A percentile compares a stretch with the other conserved stretches of the same genome.
Evolutionary conservation across 1,140 invertebrate species (phyloP).

Genomic region (Phymastichus coffea): DNA sequence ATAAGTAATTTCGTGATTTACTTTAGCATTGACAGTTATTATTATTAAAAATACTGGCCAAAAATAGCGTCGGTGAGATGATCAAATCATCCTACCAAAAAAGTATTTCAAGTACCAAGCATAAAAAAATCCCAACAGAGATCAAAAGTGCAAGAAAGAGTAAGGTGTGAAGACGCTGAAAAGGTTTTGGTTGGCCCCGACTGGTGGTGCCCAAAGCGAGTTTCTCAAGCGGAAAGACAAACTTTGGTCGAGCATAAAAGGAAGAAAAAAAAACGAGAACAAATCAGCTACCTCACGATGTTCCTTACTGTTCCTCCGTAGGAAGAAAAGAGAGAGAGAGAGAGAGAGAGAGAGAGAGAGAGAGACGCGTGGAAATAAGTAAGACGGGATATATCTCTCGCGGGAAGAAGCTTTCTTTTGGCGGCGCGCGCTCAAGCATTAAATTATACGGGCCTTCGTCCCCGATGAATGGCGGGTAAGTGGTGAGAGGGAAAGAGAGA

Average conservation of each 20-base stretch:
- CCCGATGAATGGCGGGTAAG: conserved; percentile 15
- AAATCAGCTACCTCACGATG: no score
- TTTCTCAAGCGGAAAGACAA: conserved; percentile 16
- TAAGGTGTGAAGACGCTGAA: neutral
- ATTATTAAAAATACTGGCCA: no score
- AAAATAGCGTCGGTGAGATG: no score
- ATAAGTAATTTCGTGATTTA: no score
- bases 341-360: neutral
- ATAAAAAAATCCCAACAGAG: no score
- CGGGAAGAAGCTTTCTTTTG: neutral
- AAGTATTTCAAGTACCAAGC: no score
- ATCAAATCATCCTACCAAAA: no score
- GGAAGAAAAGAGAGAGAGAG: neutral
- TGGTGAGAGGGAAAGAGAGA: conserved; percentile 12
- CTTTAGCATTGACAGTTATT: no score
- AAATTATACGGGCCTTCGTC: conserved; percentile 2
- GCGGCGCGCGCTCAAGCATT: neutral
- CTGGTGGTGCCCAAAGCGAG: conserved; percentile 4
- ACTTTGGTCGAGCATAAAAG: no score
- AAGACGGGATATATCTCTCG: neutral
- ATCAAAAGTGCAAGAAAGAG: neutral
- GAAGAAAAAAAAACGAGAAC: no score
- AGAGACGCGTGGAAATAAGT: no score
- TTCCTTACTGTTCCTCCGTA: no score
- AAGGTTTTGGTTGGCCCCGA: conserved; percentile 14